Evolutionary conservation across 2,888 invertebrate species (phyloP).

Genomic region (Eulithis prunata): DNA sequence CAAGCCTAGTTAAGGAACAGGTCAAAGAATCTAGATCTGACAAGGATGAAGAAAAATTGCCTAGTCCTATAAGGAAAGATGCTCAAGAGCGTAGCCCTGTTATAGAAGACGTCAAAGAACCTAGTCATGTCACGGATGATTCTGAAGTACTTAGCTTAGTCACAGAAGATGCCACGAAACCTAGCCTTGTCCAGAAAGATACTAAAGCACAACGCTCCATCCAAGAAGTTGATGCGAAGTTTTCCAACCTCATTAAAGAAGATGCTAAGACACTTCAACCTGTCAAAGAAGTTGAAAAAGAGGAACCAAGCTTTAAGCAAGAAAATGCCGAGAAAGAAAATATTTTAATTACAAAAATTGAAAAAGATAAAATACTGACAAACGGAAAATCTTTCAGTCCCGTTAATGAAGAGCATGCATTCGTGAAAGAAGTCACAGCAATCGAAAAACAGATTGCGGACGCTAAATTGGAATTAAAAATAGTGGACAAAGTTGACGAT

Average conservation of each 20-base stretch:
- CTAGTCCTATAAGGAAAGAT: slow-evolving; percentile 9
- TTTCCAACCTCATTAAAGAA: slow-evolving; percentile 20
- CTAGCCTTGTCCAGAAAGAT: neutral
- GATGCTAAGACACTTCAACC: slow-evolving; percentile 2
- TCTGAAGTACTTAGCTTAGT: too few relatives aligned
- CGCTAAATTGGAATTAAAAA: slow-evolving; percentile 48
- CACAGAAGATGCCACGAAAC: too few relatives aligned
- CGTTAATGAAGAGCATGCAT: slow-evolving; percentile 23
- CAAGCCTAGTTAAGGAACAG: too few relatives aligned
- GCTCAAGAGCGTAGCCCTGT: slow-evolving; percentile 14
- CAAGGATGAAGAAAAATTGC: neutral
- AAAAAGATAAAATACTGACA: slow-evolving; percentile 22
- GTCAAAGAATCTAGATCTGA: too few relatives aligned
- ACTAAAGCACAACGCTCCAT: neutral
- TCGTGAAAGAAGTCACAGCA: slow-evolving; percentile 26
- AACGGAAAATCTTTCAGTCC: slow-evolving; percentile 30
- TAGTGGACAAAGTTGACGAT: slow-evolving; percentile 35
- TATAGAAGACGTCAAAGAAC: neutral
- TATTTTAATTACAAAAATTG: neutral
- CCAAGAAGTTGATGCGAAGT: neutral
- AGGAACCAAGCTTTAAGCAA: slow-evolving; percentile 12
- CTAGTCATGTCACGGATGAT: too few relatives aligned
- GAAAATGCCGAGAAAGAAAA: slow-evolving; percentile 8
- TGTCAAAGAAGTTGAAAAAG: neutral
- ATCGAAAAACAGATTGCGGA: slow-evolving; percentile 31